Conservation (phyloP, 2,113 vertebrate species). For the Ptychochromis oligacanthus region DNA sequence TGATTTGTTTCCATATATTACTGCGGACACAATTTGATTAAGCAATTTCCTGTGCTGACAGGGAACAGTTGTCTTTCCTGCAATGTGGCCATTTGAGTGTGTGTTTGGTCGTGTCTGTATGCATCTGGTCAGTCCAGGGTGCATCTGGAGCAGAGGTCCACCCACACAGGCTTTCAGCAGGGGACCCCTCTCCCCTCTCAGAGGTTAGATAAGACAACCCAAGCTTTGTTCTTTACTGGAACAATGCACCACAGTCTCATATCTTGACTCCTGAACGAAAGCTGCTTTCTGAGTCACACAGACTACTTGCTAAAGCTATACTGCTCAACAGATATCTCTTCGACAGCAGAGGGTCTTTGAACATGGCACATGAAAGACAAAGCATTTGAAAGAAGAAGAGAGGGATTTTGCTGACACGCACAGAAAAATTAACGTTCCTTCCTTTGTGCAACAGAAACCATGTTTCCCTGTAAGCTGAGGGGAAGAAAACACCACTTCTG, state of each 20-base stretch:
- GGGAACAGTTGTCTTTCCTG: slow-evolving; percentile 51
- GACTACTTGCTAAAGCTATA: not conserved
- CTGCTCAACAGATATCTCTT: not conserved
- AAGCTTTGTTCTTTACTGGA: slow-evolving; percentile 60
- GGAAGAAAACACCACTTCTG: slow-evolving; percentile 37
- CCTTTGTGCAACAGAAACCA: slow-evolving; percentile 2
- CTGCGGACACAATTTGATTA: slow-evolving; percentile 62
- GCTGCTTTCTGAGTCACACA: slow-evolving; percentile 14
- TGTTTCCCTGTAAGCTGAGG: not conserved
- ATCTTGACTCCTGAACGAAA: slow-evolving; percentile 22
- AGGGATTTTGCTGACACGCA: slow-evolving; percentile 48
- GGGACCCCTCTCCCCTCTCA: slow-evolving; percentile 32
- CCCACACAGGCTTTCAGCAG: slow-evolving; percentile 62
- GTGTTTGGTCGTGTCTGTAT: slow-evolving; percentile 5
- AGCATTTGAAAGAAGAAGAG: not conserved
- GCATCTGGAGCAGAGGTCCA: slow-evolving; percentile 66
- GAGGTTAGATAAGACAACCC: slow-evolving; percentile 53
- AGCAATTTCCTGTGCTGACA: slow-evolving; percentile 69
- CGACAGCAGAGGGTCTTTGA: not conserved
- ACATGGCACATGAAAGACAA: not conserved
- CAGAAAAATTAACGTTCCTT: slow-evolving; percentile 39
- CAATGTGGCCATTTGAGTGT: slow-evolving; percentile 16
- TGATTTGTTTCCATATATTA: slow-evolving; percentile 44
- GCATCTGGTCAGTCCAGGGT: slow-evolving; percentile 63
- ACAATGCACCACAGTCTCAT: slow-evolving; percentile 44